phyloP scores from a whole-genome alignment of 2,888 invertebrate genomes.

The Drosophila niveifrons region DNA sequence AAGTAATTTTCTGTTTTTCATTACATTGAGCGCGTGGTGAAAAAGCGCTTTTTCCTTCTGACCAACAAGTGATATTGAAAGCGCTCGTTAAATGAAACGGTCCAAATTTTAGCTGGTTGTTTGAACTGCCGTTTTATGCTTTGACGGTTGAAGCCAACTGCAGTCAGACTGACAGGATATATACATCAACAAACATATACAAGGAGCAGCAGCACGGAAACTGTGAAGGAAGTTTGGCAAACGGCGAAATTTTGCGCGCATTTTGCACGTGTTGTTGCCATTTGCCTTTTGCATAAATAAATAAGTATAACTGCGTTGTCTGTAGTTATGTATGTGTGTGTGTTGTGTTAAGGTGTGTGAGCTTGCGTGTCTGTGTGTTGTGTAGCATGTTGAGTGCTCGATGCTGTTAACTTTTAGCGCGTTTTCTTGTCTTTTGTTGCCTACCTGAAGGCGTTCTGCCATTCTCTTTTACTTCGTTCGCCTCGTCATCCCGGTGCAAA shows the following conservation, averaged over 20 bases:
- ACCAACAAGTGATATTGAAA: conserved; percentile 63
- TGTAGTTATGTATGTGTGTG: conserved; percentile 21
- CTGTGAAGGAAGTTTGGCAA: conserved; percentile 28
- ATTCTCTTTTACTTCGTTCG: background rate
- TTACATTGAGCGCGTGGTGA: conserved; percentile 9
- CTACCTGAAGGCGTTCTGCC: conserved; percentile 55
- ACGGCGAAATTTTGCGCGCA: conserved; percentile 60
- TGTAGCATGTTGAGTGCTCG: conserved; percentile 49
- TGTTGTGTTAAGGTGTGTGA: background rate
- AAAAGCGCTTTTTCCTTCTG: conserved; percentile 17
- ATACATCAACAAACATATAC: background rate
- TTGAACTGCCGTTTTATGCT: conserved; percentile 13
- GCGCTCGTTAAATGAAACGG: conserved; percentile 47
- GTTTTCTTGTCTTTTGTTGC: conserved; percentile 58
- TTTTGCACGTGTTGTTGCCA: conserved; percentile 68
- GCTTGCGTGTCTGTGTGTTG: conserved; percentile 32
- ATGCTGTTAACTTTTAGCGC: conserved; percentile 63
- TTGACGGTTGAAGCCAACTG: conserved; percentile 12
- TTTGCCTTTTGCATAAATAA: conserved; percentile 67
- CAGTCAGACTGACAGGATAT: conserved; percentile 35
- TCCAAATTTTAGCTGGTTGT: conserved; percentile 22
- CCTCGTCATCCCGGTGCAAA: conserved; percentile 38
- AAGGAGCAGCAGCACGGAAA: conserved; percentile 2
- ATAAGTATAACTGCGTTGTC: conserved; percentile 54
- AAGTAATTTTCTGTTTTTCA: conserved; percentile 35